Evolutionary conservation across 2,113 vertebrate species (phyloP).

Genomic region (Halcyon malimbica): DNA sequence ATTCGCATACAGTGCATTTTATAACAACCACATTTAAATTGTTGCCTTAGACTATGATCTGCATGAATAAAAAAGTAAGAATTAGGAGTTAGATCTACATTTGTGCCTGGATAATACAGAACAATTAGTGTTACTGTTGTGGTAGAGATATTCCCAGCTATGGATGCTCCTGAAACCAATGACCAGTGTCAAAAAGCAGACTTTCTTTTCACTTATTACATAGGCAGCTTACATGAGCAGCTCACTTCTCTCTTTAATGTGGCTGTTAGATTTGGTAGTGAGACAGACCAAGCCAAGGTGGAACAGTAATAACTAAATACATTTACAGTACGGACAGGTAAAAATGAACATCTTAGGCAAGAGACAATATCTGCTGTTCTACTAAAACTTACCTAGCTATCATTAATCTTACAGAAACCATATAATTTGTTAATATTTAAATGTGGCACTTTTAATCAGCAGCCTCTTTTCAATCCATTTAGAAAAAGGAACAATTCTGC

Average conservation of each 20-base stretch:
- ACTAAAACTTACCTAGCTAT: not conserved
- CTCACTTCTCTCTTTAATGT: not conserved
- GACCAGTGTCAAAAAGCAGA: not conserved
- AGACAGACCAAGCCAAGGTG: not conserved
- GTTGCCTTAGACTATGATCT: not conserved
- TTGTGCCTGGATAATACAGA: not conserved
- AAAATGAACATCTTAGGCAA: not conserved
- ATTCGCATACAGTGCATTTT: not conserved
- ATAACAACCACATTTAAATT: not conserved
- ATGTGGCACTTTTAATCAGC: not conserved
- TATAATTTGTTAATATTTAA: not conserved
- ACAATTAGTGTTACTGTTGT: rapidly evolving
- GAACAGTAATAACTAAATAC: not conserved
- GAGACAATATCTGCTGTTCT: not conserved
- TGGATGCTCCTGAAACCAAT: not conserved
- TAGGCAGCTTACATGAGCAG: not conserved
- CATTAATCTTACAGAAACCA: not conserved
- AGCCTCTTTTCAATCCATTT: not conserved
- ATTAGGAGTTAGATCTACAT: not conserved
- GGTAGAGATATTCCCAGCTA: not conserved
- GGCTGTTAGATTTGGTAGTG: not conserved
- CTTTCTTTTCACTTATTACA: not conserved
- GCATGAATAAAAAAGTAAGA: not conserved
- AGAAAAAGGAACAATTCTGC: not conserved
- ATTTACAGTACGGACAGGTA: not conserved